phyloP scores from a whole-genome alignment of 2,888 invertebrate species.

The Limnephilus marmoratus region DNA sequence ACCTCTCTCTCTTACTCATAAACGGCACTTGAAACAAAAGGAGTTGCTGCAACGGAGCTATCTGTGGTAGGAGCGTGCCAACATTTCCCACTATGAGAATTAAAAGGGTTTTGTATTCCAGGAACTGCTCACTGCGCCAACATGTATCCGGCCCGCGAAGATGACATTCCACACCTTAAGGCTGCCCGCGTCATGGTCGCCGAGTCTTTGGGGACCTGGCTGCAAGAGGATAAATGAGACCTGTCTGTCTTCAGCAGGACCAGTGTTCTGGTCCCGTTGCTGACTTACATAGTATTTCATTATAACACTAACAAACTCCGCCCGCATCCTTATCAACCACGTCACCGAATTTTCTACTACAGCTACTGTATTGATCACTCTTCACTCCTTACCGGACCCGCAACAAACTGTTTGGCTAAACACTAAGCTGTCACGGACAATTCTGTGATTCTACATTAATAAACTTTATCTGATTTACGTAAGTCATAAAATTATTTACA shows the following conservation, averaged over 20 bases:
- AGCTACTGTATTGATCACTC: background rate
- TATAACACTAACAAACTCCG: background rate
- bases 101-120: conserved; percentile 70
- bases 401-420: background rate
- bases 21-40: background rate
- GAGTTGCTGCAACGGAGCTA: background rate
- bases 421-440: background rate
- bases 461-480: background rate
- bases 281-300: background rate
- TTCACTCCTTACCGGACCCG: background rate
- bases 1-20: background rate
- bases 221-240: conserved; percentile 59
- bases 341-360: background rate
- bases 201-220: conserved; percentile 79
- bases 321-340: background rate
- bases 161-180: conserved; percentile 82
- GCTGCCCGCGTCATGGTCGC: conserved; percentile 83
- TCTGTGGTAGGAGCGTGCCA: background rate
- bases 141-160: conserved; percentile 87
- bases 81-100: background rate
- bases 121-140: conserved; percentile 97
- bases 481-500: background rate
- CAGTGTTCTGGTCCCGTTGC: background rate
- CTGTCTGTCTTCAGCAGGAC: background rate
- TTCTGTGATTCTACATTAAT: background rate